phyloP scores from a whole-genome alignment of 2,888 invertebrate species.

The Diplazon laetatorius region DNA sequence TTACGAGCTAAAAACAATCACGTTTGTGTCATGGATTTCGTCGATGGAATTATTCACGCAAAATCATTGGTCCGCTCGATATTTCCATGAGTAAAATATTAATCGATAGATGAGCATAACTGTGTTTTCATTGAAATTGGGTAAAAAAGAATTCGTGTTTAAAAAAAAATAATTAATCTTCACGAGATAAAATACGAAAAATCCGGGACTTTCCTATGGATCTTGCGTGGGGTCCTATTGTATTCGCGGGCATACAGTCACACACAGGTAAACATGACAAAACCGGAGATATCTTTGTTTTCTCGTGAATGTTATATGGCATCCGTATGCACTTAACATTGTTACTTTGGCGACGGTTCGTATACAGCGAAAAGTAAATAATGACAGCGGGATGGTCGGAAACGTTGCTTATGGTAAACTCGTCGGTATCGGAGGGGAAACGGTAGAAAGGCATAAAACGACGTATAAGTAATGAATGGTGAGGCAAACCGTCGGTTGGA shows the following conservation, averaged over 20 bases:
- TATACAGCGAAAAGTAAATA: conserved; percentile 49
- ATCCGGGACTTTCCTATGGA: not conserved
- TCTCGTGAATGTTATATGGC: conserved; percentile 40
- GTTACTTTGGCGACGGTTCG: conserved; percentile 24
- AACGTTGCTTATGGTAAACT: conserved; percentile 36
- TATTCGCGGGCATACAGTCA: not conserved
- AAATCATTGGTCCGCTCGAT: no score
- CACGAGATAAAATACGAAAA: not conserved
- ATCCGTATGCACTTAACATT: conserved; percentile 21
- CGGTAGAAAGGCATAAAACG: conserved; percentile 41
- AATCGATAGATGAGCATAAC: no score
- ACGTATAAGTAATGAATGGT: conserved; percentile 60
- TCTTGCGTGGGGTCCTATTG: conserved; percentile 8
- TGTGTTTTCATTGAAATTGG: no score
- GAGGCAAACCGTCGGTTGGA: conserved; percentile 49
- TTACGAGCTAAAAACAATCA: no score
- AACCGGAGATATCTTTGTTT: conserved; percentile 25
- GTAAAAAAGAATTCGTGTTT: no score
- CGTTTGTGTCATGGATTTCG: no score
- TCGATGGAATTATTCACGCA: no score
- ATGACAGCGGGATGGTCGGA: conserved; percentile 43
- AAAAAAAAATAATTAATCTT: no score
- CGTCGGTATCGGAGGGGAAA: conserved; percentile 48
- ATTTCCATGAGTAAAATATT: no score
- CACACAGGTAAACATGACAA: not conserved